phyloP scores from a whole-genome alignment of 2,797 vertebrate species.

The Danio jaintianensis region DNA sequence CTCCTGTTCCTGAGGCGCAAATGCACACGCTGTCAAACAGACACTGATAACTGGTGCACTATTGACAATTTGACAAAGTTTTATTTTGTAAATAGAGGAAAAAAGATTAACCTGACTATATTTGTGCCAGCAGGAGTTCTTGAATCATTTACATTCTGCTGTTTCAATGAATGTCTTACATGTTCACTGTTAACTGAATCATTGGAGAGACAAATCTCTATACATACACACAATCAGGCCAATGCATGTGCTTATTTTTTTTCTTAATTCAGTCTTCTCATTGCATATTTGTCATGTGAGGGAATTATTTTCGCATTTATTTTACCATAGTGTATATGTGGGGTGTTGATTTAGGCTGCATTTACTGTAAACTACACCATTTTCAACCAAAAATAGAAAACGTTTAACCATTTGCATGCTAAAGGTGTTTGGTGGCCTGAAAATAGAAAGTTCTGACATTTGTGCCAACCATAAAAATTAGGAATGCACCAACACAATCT shows the following conservation, averaged over 20 bases:
- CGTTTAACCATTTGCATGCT: too few relatives aligned
- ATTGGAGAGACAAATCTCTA: background rate
- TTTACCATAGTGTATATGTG: background rate
- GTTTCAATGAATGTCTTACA: conserved; percentile 3
- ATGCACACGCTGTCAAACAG: background rate
- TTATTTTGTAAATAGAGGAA: background rate
- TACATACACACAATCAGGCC: background rate
- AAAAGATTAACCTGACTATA: background rate
- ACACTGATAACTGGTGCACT: too few relatives aligned
- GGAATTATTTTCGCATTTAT: background rate
- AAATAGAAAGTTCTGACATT: too few relatives aligned
- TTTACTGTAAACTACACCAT: too few relatives aligned
- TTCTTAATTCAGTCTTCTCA: background rate
- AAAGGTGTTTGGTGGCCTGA: too few relatives aligned
- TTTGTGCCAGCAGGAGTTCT: conserved; percentile 10
- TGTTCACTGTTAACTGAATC: conserved; percentile 13
- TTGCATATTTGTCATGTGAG: background rate
- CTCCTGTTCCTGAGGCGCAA: background rate
- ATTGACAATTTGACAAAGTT: background rate
- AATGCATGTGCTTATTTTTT: background rate
- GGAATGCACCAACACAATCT: too few relatives aligned
- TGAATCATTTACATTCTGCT: background rate
- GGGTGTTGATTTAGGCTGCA: too few relatives aligned
- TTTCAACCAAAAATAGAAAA: too few relatives aligned
- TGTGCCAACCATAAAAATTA: too few relatives aligned